These are phyloP conservation scores for Phragmatobia fuliginosa DNA, from an alignment of 2,888 invertebrate species.

Conservation along the genomic window DNA sequence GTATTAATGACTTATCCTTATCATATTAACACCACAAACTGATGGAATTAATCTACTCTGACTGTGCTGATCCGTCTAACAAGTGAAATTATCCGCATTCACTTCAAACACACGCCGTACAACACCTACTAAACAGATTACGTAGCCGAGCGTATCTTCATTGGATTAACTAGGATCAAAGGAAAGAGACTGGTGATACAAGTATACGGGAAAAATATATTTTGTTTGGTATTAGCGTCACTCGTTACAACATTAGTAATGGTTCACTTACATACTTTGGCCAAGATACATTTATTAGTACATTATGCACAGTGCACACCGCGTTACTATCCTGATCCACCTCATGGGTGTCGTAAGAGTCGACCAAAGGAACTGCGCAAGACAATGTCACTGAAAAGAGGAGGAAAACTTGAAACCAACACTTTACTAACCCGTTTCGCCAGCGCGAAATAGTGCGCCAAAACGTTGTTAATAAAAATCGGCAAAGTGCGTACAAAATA, in stretches of 20 bases:
- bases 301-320: background rate
- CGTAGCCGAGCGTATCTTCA: conserved; percentile 22
- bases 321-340: too few relatives aligned
- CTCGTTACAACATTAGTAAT: background rate
- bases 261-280: background rate
- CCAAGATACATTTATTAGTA: background rate
- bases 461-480: too few relatives aligned
- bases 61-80: conserved; percentile 6
- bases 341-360: too few relatives aligned
- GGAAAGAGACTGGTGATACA: conserved; percentile 1
- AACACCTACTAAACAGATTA: conserved; percentile 27
- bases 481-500: too few relatives aligned
- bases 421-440: too few relatives aligned
- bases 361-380: too few relatives aligned
- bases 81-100: conserved; percentile 10
- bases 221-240: background rate
- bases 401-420: too few relatives aligned
- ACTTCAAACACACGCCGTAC: conserved; percentile 7
- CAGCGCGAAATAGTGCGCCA: too few relatives aligned
- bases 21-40: background rate
- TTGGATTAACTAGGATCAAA: conserved; percentile 44
- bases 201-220: background rate
- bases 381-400: too few relatives aligned
- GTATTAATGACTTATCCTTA: background rate
- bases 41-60: conserved; percentile 7